Evolutionary conservation across 1,140 invertebrate genomes (phyloP).

Genomic region (Caenorhabditis tropicalis): DNA sequence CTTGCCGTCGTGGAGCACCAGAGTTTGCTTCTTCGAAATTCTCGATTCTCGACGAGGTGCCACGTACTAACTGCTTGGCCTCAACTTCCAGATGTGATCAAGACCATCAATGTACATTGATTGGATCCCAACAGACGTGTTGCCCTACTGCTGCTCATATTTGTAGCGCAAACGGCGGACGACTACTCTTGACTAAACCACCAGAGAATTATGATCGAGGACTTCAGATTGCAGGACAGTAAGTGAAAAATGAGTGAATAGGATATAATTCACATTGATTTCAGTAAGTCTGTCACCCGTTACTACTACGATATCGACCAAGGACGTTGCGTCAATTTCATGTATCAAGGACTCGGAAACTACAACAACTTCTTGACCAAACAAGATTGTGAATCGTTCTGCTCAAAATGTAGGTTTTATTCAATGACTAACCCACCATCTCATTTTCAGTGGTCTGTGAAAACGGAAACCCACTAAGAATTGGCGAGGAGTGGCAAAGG

Average conservation of each 20-base stretch:
- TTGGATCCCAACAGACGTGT: slow-evolving; percentile 68
- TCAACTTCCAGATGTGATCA: slow-evolving; percentile 60
- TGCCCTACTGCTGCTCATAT: slow-evolving; percentile 67
- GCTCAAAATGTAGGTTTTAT: slow-evolving; percentile 64
- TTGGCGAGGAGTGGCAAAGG: slow-evolving; percentile 71
- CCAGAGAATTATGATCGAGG: slow-evolving; percentile 67
- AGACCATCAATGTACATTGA: slow-evolving; percentile 64
- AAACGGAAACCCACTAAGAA: slow-evolving; percentile 69
- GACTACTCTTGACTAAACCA: slow-evolving; percentile 53
- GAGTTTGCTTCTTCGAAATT: slow-evolving; percentile 62
- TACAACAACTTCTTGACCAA: slow-evolving; percentile 71
- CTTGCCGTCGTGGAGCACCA: slow-evolving; percentile 62
- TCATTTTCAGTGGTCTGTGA: slow-evolving; percentile 69
- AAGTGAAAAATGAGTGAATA: background rate
- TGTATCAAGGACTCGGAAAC: slow-evolving; percentile 67
- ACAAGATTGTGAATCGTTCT: slow-evolving; percentile 69
- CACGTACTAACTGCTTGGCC: slow-evolving; percentile 65
- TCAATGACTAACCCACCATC: background rate
- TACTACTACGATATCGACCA: slow-evolving; percentile 71
- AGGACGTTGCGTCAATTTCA: slow-evolving; percentile 66
- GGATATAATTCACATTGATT: background rate
- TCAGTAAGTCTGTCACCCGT: slow-evolving; percentile 59
- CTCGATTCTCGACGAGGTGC: slow-evolving; percentile 65
- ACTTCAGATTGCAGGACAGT: slow-evolving; percentile 63
- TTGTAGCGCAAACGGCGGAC: slow-evolving; percentile 66